Evolutionary conservation across 1,140 invertebrate species (phyloP).

Genomic region (Pinna nobilis): DNA sequence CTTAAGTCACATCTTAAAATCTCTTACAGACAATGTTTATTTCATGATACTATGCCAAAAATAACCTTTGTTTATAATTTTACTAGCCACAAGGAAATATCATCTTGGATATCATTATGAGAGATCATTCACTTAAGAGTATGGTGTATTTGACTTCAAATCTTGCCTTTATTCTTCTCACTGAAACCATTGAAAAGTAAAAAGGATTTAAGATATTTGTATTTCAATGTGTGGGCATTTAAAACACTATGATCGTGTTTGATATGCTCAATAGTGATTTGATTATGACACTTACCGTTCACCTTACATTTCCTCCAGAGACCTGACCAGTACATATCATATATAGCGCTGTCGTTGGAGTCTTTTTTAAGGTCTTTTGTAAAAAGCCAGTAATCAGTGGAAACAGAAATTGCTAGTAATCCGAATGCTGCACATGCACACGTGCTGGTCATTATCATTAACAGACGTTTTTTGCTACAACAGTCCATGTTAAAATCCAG

Average conservation of each 20-base stretch:
- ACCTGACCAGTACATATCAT: slow-evolving; percentile 67
- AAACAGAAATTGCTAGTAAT: slow-evolving; percentile 70
- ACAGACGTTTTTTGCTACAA: slow-evolving; percentile 69
- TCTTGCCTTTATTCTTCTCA: background rate
- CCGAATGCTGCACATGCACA: slow-evolving; percentile 73
- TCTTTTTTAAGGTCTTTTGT: slow-evolving; percentile 62
- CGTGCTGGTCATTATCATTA: slow-evolving; percentile 72
- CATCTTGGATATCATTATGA: slow-evolving; percentile 11
- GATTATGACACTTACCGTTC: slow-evolving; percentile 56
- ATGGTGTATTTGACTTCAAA: background rate
- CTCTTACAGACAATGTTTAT: too few species aligned
- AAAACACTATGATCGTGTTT: background rate
- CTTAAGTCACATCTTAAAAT: too few species aligned
- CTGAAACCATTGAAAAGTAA: background rate
- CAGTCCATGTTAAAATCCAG: slow-evolving; percentile 66
- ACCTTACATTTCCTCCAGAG: slow-evolving; percentile 69
- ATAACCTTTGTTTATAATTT: too few species aligned
- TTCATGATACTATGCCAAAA: too few species aligned
- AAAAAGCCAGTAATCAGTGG: slow-evolving; percentile 73
- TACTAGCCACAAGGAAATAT: too few species aligned
- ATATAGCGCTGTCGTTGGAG: slow-evolving; percentile 52
- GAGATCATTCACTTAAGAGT: background rate
- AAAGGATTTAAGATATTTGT: background rate
- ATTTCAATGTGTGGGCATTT: background rate
- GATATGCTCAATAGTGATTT: background rate